Evolutionary conservation across 2,797 vertebrate genomes (phyloP).

Genomic region (Lacerta bilineata): DNA sequence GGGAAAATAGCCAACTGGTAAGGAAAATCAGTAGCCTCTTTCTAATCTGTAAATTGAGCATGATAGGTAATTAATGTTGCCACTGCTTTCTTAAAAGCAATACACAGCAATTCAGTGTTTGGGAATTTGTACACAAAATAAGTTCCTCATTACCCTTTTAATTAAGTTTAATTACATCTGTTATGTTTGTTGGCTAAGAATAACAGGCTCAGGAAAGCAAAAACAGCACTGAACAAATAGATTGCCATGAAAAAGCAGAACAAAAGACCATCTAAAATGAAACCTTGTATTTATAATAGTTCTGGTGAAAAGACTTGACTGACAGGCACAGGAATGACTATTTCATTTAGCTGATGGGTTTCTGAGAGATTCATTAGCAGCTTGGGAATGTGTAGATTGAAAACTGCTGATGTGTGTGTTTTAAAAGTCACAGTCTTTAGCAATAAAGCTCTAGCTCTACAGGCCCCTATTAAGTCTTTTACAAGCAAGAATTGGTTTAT

Average conservation of each 20-base stretch:
- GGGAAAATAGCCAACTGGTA: not conserved
- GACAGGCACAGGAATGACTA: not conserved
- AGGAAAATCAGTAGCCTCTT: not conserved
- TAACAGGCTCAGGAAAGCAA: constrained; percentile 21
- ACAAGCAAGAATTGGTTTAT: not conserved
- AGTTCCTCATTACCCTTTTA: constrained; percentile 23
- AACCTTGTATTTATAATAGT: not conserved
- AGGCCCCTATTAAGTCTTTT: not conserved
- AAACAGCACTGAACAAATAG: constrained; percentile 2
- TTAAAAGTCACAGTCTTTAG: not conserved
- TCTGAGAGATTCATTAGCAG: constrained; percentile 30
- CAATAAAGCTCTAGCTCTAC: not conserved
- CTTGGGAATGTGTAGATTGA: constrained; percentile 5
- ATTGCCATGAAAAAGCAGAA: not conserved
- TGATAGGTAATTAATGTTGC: not conserved
- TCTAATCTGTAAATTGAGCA: not conserved
- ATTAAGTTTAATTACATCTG: not conserved
- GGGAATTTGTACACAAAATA: constrained; percentile 2
- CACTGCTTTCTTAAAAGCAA: not conserved
- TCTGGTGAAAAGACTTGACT: not conserved
- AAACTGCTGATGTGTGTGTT: constrained; percentile 1
- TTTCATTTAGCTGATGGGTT: not conserved
- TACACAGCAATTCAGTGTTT: constrained; percentile 11
- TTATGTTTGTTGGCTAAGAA: not conserved
- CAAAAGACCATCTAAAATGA: constrained; percentile 12